These are phyloP conservation scores for Cisticola juncidis DNA, from an alignment of 2,113 vertebrate species.

Conservation along the genomic window DNA sequence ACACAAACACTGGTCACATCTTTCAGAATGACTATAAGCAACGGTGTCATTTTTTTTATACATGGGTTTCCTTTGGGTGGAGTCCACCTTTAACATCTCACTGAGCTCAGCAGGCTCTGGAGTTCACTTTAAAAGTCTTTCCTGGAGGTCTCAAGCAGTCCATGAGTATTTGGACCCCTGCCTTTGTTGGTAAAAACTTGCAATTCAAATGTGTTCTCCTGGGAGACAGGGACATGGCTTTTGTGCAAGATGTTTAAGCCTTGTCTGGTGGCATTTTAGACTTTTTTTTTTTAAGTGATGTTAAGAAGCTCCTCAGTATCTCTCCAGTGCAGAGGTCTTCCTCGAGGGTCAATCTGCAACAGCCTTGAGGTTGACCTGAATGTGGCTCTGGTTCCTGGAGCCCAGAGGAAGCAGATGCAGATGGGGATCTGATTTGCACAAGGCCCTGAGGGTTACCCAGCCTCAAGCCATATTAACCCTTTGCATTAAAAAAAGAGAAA, in stretches of 20 bases:
- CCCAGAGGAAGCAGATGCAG: background rate
- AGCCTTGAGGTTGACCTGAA: background rate
- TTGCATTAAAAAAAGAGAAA: background rate
- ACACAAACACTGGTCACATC: background rate
- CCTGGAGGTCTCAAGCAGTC: background rate
- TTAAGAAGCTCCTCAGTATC: background rate
- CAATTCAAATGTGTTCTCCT: background rate
- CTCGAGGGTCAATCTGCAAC: background rate
- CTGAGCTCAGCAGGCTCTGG: background rate
- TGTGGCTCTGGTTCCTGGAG: background rate
- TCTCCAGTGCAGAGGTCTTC: background rate
- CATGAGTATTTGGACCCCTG: background rate
- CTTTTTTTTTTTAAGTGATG: background rate
- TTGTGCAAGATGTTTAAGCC: background rate
- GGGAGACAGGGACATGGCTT: background rate
- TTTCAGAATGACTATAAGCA: background rate
- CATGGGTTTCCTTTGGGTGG: background rate
- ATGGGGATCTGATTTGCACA: background rate
- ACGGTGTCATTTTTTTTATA: background rate
- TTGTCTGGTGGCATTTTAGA: background rate
- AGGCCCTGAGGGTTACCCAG: background rate
- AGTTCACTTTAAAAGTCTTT: background rate
- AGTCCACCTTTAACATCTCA: background rate
- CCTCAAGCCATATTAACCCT: background rate
- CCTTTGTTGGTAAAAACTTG: background rate